A percentile compares a stretch with the other conserved stretches of the same genome.
Evolutionary conservation across 2,797 vertebrate species (phyloP).

Genomic region (Rhinophrynus dorsalis): DNA sequence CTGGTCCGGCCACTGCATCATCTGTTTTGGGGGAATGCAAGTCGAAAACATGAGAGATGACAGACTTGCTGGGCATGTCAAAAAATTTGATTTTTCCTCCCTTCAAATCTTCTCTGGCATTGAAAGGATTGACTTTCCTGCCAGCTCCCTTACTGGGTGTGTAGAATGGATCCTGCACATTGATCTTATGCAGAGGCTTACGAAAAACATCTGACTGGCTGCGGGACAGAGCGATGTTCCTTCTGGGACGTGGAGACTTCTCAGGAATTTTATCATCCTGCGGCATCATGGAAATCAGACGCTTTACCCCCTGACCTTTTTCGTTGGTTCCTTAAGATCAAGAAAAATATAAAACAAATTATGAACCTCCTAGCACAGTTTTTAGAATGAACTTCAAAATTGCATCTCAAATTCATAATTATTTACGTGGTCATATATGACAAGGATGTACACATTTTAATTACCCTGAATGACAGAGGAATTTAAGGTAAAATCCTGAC

Average conservation of each 20-base stretch:
- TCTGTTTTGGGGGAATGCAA: conserved; percentile 79
- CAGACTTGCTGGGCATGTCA: conserved; percentile 93
- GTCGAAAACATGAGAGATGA: conserved; percentile 94
- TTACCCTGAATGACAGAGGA: too few species aligned
- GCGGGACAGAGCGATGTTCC: conserved; percentile 92
- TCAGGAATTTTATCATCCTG: conserved; percentile 88
- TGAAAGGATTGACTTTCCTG: conserved; percentile 94
- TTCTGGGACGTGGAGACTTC: conserved; percentile 88
- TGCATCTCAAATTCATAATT: too few species aligned
- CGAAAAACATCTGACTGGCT: conserved; percentile 96
- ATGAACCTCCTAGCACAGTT: too few species aligned
- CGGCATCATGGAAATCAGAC: conserved; percentile 79
- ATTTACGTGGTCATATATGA: too few species aligned
- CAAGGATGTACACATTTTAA: too few species aligned
- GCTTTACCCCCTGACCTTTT: conserved; percentile 86
- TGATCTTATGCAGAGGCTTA: conserved; percentile 83
- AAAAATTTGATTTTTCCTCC: conserved; percentile 96
- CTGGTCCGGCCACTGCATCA: conserved; percentile 66
- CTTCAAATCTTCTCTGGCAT: conserved; percentile 90
- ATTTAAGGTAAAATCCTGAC: too few species aligned
- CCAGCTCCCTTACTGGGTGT: conserved; percentile 68
- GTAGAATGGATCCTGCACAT: conserved; percentile 91
- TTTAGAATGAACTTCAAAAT: too few species aligned
- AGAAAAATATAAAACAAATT: conserved; percentile 21
- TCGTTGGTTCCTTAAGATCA: conserved; percentile 69